These are phyloP conservation scores for Phrynosoma blainvillii DNA, from an alignment of 2,113 vertebrate species.

Conservation along the genomic window DNA sequence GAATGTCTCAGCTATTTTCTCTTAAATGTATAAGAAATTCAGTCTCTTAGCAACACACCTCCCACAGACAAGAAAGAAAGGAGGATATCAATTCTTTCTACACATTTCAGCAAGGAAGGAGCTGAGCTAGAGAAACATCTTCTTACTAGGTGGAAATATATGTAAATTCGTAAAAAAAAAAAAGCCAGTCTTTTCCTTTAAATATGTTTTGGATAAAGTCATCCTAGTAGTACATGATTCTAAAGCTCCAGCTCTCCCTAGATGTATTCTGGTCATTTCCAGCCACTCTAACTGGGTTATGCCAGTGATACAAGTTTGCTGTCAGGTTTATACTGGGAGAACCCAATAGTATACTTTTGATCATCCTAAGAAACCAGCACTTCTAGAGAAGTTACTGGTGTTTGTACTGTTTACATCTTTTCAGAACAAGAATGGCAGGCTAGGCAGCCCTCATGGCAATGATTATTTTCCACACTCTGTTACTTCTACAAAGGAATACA, in stretches of 20 bases:
- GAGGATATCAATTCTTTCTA: conserved; percentile 58
- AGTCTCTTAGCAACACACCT: conserved; percentile 75
- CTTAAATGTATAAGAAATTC: conserved; percentile 59
- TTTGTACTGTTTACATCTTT: background rate
- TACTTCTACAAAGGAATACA: background rate
- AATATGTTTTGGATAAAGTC: conserved; percentile 25
- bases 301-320: background rate
- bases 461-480: background rate
- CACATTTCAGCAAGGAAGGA: conserved; percentile 36
- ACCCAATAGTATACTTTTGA: background rate
- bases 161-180: background rate
- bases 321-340: background rate
- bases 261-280: background rate
- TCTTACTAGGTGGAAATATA: conserved; percentile 31
- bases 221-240: background rate
- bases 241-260: background rate
- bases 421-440: background rate
- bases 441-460: background rate
- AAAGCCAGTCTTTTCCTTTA: conserved; percentile 13
- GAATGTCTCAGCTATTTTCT: conserved; percentile 58
- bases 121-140: conserved; percentile 42
- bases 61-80: conserved; percentile 65
- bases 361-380: background rate
- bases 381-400: background rate
- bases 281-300: background rate